Evolutionary conservation across 2,113 vertebrate species (phyloP).

Genomic region (Xiphophorus couchianus): DNA sequence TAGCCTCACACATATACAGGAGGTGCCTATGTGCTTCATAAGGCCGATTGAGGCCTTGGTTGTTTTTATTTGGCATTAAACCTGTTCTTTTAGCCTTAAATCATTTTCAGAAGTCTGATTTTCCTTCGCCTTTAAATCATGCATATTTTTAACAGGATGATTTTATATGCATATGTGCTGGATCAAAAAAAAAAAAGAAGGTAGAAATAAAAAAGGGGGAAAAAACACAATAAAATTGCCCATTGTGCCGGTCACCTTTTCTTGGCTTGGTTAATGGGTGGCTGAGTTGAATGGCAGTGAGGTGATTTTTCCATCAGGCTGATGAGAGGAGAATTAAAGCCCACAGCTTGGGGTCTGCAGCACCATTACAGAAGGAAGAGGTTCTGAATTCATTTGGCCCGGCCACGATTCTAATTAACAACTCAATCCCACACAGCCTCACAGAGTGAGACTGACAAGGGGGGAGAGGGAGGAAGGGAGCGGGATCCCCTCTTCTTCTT

Average conservation of each 20-base stretch:
- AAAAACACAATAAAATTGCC: conserved; percentile 59
- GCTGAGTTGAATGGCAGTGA: conserved; percentile 76
- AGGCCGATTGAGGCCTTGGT: not conserved
- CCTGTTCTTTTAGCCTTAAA: not conserved
- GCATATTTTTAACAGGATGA: conserved; percentile 40
- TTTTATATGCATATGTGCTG: conserved; percentile 46
- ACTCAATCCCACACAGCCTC: conserved; percentile 75
- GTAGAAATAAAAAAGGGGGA: not conserved
- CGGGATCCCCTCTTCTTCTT: conserved; percentile 9
- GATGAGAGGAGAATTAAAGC: conserved; percentile 82
- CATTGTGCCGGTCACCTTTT: conserved; percentile 71
- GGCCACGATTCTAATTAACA: conserved; percentile 83
- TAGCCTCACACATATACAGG: conserved; percentile 28
- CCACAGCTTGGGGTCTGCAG: conserved; percentile 78
- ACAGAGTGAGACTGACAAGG: conserved; percentile 38
- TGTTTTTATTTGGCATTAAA: conserved; percentile 10
- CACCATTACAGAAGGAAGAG: conserved; percentile 79
- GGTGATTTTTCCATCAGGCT: conserved; percentile 81
- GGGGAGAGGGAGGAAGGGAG: conserved; percentile 18
- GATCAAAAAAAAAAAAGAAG: conserved; percentile 8
- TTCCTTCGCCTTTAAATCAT: not conserved
- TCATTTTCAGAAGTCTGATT: not conserved
- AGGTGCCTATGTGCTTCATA: not conserved
- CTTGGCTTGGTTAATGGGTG: conserved; percentile 78
- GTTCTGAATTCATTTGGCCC: conserved; percentile 81